Conservation (phyloP, 2,888 invertebrate genomes). For the Lasioglossum leucozonium region DNA sequence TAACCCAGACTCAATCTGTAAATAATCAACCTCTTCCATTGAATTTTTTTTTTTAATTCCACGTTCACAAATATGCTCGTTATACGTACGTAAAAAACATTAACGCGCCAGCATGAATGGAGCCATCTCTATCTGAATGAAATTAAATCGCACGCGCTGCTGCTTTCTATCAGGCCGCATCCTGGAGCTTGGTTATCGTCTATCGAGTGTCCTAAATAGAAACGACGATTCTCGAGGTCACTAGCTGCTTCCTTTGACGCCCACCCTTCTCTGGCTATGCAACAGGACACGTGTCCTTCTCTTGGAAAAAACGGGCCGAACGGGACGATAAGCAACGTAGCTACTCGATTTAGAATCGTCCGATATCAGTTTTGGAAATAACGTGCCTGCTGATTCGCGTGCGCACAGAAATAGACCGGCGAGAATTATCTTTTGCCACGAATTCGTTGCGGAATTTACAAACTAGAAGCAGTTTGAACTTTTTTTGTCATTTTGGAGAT, state of each 20-base stretch:
- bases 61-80: neutral
- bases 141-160: slow-evolving; percentile 70
- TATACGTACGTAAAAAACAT: neutral
- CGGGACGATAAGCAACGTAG: slow-evolving; percentile 13
- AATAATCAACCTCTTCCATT: neutral
- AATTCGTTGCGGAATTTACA: neutral
- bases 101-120: slow-evolving; percentile 61
- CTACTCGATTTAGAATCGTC: neutral
- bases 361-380: neutral
- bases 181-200: slow-evolving; percentile 75
- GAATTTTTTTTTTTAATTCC: neutral
- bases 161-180: slow-evolving; percentile 76
- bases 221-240: slow-evolving; percentile 78
- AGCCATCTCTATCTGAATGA: slow-evolving; percentile 70
- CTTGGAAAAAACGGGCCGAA: slow-evolving; percentile 37
- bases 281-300: slow-evolving; percentile 65
- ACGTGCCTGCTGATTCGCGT: neutral
- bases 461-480: neutral
- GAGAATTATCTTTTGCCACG: neutral
- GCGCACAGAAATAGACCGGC: neutral
- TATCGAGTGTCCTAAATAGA: slow-evolving; percentile 80
- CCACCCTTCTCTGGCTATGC: slow-evolving; percentile 66
- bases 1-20: neutral
- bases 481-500: neutral
- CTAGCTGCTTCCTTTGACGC: slow-evolving; percentile 79